A percentile compares a stretch with the other conserved stretches of the same genome.
Conservation (phyloP, 2,797 vertebrate genomes). For the Diglossa cyanea region DNA sequence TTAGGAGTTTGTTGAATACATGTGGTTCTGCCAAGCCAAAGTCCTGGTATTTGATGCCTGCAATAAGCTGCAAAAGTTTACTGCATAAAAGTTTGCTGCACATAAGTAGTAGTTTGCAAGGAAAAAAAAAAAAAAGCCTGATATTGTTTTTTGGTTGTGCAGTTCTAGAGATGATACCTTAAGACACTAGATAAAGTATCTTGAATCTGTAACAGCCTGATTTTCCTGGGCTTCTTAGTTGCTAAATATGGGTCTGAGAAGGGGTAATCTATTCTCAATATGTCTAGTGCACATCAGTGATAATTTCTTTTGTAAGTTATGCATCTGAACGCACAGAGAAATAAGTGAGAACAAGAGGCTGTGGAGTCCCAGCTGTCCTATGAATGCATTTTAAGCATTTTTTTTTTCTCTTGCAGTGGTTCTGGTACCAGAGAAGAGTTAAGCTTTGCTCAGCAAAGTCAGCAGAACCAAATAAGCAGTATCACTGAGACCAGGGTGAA, state of each 20-base stretch:
- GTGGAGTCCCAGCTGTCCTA: accelerated
- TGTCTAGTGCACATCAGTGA: neutral
- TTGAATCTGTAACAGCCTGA: neutral
- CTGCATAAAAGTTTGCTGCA: neutral
- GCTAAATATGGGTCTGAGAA: neutral
- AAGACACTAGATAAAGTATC: neutral
- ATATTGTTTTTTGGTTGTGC: neutral
- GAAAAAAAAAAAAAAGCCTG: neutral
- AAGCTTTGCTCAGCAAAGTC: neutral
- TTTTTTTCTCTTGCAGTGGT: neutral
- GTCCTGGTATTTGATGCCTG: neutral
- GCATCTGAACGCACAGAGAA: neutral
- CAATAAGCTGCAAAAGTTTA: neutral
- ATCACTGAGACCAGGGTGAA: neutral
- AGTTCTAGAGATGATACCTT: neutral
- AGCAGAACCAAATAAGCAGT: neutral
- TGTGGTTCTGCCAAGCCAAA: neutral
- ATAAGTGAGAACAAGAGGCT: accelerated
- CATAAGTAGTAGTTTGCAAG: neutral
- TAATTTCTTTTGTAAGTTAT: neutral
- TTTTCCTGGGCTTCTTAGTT: neutral
- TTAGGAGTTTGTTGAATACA: neutral
- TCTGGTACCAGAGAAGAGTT: neutral
- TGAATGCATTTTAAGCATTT: neutral
- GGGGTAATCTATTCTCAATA: neutral